Conservation (phyloP, 2,113 vertebrate genomes). For the Chrysochloris asiatica region DNA sequence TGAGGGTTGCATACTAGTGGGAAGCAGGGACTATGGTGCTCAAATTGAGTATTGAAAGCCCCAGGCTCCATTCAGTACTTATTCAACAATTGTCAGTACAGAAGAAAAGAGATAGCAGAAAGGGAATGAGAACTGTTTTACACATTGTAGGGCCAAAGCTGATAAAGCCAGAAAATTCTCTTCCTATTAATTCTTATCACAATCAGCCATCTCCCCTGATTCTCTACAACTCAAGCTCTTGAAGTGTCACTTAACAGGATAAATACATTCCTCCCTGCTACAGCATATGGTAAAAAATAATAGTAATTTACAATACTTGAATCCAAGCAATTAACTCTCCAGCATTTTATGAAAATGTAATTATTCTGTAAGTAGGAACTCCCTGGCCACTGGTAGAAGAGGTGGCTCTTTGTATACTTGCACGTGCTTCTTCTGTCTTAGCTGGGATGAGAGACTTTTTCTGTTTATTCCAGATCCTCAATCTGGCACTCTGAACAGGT, state of each 20-base stretch:
- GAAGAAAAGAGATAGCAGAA: neutral
- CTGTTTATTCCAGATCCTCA: neutral
- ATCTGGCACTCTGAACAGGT: neutral
- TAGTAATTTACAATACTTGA: conserved; percentile 83
- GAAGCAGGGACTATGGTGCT: neutral
- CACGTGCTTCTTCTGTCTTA: neutral
- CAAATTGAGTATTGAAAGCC: neutral
- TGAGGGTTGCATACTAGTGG: neutral
- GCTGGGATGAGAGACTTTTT: neutral
- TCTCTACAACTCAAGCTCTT: conserved; percentile 59
- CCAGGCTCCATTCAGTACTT: neutral
- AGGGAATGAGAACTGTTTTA: neutral
- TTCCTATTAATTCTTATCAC: conserved; percentile 45
- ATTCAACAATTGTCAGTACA: conserved; percentile 7
- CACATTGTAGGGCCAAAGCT: neutral
- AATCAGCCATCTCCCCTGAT: conserved; percentile 28
- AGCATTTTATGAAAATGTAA: conserved; percentile 78
- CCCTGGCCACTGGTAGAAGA: conserved; percentile 62
- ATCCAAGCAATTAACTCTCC: conserved; percentile 80
- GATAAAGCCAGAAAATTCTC: conserved; percentile 17
- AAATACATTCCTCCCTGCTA: conserved; percentile 78
- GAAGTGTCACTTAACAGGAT: conserved; percentile 79
- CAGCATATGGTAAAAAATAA: conserved; percentile 75
- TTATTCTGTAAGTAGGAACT: conserved; percentile 78
- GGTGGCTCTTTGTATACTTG: conserved; percentile 48